phyloP scores from a whole-genome alignment of 2,113 vertebrate species.

The Dipodomys stephensi region DNA sequence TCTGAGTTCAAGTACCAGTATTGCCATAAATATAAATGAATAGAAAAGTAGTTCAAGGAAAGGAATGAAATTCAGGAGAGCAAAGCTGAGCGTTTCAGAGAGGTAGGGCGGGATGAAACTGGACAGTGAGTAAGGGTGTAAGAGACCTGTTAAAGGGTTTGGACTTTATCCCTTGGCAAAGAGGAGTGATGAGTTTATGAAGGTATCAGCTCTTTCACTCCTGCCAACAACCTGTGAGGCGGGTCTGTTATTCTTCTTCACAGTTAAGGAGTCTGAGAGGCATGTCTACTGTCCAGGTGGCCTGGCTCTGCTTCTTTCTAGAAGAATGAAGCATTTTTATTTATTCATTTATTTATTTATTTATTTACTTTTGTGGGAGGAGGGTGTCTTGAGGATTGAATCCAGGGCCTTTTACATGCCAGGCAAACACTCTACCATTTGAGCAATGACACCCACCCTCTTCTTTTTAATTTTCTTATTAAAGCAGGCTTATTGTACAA shows the following conservation, averaged over 20 bases:
- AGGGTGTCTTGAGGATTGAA: too few species aligned
- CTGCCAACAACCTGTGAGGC: not conserved
- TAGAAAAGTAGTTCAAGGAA: not conserved
- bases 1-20: too few species aligned
- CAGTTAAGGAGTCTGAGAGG: not conserved
- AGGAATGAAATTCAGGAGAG: not conserved
- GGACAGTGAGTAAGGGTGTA: not conserved
- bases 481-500: not conserved
- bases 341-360: too few species aligned
- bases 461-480: too few species aligned
- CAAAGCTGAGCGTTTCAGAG: not conserved
- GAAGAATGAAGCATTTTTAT: not conserved
- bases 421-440: too few species aligned
- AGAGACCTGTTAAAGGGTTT: not conserved
- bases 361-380: too few species aligned
- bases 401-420: too few species aligned
- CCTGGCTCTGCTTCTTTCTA: slow-evolving; percentile 1
- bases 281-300: not conserved
- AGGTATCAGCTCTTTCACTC: not conserved
- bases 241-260: not conserved
- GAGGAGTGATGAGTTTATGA: not conserved
- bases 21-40: too few species aligned
- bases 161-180: not conserved
- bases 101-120: not conserved
- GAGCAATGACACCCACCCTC: too few species aligned